Conservation (phyloP, 2,888 invertebrate genomes). For the Amiota mariae region DNA sequence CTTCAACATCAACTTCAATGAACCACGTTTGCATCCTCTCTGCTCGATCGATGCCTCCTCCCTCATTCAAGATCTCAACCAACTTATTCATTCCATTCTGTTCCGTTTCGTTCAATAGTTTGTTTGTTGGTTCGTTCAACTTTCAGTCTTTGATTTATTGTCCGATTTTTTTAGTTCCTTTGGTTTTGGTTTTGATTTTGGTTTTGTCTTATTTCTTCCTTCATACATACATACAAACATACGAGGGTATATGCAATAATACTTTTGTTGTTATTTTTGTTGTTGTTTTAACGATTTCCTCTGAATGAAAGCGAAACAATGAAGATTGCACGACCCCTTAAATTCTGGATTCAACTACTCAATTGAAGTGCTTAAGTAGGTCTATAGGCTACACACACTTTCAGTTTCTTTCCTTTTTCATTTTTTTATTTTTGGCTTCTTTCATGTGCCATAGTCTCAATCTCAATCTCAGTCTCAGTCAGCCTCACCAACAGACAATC, state of each 20-base stretch:
- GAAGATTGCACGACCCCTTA: conserved; percentile 42
- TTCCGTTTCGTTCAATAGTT: too few species aligned
- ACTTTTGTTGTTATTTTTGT: conserved; percentile 24
- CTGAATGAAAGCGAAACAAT: conserved; percentile 69
- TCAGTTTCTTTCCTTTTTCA: conserved; percentile 48
- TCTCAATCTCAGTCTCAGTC: background rate
- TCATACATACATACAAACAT: conserved; percentile 25
- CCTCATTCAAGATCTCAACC: background rate
- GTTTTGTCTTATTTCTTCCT: conserved; percentile 37
- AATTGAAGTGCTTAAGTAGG: conserved; percentile 53
- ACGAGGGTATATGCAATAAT: conserved; percentile 13
- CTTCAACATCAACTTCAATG: conserved; percentile 50
- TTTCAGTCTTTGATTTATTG: conserved; percentile 66
- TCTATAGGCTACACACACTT: conserved; percentile 67
- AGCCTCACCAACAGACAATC: background rate
- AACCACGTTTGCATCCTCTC: conserved; percentile 3
- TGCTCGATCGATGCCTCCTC: background rate
- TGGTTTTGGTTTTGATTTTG: conserved; percentile 34
- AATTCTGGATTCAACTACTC: background rate
- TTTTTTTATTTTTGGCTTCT: background rate
- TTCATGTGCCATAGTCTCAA: background rate
- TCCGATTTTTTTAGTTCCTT: conserved; percentile 41
- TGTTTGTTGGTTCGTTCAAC: conserved; percentile 58
- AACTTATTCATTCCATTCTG: too few species aligned
- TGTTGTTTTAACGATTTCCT: conserved; percentile 40